Evolutionary conservation across 2,888 invertebrate genomes (phyloP).

Genomic region (Drosophila neonasuta): DNA sequence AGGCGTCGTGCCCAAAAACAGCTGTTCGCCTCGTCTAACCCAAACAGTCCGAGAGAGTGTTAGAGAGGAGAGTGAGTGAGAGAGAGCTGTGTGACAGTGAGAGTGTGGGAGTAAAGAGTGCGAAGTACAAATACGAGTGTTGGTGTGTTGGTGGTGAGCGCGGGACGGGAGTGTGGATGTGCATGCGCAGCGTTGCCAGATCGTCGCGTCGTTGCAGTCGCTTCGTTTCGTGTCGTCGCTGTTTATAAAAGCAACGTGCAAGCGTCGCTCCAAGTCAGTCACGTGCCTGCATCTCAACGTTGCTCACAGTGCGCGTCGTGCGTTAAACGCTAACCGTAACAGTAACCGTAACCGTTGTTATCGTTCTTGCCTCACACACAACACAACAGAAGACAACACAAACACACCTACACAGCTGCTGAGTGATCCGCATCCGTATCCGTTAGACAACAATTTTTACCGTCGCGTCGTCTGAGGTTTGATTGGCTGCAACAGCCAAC

Average conservation of each 20-base stretch:
- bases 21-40: conserved; percentile 46
- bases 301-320: conserved; percentile 57
- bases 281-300: conserved; percentile 75
- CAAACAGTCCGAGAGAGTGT: conserved; percentile 9
- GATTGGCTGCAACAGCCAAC: conserved; percentile 56
- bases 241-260: conserved; percentile 74
- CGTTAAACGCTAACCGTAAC: conserved; percentile 12
- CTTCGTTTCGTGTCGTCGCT: conserved; percentile 22
- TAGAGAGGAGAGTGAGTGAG: conserved; percentile 9
- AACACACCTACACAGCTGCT: conserved; percentile 33
- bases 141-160: conserved; percentile 11
- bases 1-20: conserved; percentile 34
- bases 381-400: background rate
- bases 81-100: background rate
- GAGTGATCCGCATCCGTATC: conserved; percentile 68
- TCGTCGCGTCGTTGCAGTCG: conserved; percentile 16
- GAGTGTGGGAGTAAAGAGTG: conserved; percentile 10
- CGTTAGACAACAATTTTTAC: conserved; percentile 40
- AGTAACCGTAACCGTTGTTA: conserved; percentile 19
- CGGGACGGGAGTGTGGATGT: conserved; percentile 35
- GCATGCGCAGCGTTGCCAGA: conserved; percentile 70
- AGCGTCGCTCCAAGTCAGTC: conserved; percentile 66
- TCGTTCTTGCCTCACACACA: conserved; percentile 1
- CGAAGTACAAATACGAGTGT: background rate
- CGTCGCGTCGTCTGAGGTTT: conserved; percentile 57